Evolutionary conservation across 2,113 vertebrate genomes (phyloP).

Genomic region (Asarcornis scutulata): DNA sequence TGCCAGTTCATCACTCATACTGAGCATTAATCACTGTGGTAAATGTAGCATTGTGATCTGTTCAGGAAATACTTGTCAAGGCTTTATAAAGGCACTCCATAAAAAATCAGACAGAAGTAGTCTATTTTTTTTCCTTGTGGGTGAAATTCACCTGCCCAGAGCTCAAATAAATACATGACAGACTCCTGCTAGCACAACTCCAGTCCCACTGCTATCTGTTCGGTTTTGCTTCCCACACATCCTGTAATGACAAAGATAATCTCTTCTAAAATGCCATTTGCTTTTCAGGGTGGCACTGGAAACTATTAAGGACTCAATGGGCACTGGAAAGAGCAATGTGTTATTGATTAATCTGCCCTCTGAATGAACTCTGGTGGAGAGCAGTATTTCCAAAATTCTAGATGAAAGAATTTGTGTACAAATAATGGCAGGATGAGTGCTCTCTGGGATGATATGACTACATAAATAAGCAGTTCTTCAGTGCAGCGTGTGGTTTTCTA

Average conservation of each 20-base stretch:
- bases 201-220: neutral
- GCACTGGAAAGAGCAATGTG: neutral
- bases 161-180: neutral
- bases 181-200: neutral
- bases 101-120: neutral
- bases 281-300: neutral
- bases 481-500: conserved; percentile 56
- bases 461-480: conserved; percentile 55
- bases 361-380: neutral
- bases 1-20: conserved; percentile 34
- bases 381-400: conserved; percentile 1
- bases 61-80: conserved; percentile 16
- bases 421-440: conserved; percentile 40
- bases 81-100: neutral
- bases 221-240: conserved; percentile 29
- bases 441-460: conserved; percentile 6
- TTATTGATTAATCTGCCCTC: conserved; percentile 30
- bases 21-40: neutral
- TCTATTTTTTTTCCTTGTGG: neutral
- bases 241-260: neutral
- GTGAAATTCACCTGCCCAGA: conserved; percentile 52
- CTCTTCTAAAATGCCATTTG: neutral
- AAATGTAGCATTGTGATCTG: neutral
- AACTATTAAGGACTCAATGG: neutral
- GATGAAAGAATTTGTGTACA: conserved; percentile 17